Percentiles rank a stretch among this genome's conserved stretches.
These are phyloP conservation scores for Galeopterus variegatus DNA, from an alignment of 2,113 vertebrate species.

Conservation along the genomic window DNA sequence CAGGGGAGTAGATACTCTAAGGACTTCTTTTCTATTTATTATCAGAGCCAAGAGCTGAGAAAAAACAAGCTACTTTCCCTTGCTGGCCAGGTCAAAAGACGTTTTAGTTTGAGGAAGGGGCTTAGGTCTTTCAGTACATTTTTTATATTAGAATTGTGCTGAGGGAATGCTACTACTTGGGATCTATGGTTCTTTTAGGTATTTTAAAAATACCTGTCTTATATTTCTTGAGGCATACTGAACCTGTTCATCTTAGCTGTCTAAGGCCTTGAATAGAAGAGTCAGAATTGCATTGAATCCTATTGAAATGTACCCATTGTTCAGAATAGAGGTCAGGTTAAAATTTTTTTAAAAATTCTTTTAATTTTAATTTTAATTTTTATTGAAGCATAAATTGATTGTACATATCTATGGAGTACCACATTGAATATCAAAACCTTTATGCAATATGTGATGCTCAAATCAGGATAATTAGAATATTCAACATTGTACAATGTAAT, in stretches of 20 bases:
- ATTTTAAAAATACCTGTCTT: constrained; percentile 67
- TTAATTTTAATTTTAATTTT: too few relatives aligned
- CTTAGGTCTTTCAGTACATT: constrained; percentile 6
- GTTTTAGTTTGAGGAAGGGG: constrained; percentile 39
- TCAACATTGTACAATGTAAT: too few relatives aligned
- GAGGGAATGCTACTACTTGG: constrained; percentile 47
- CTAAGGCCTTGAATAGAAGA: constrained; percentile 43
- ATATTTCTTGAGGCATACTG: constrained; percentile 63
- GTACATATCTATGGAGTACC: too few relatives aligned
- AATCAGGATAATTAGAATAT: too few relatives aligned
- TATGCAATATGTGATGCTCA: too few relatives aligned
- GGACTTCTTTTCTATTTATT: constrained; percentile 48
- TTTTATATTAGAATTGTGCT: constrained; percentile 50
- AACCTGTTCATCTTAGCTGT: constrained; percentile 39
- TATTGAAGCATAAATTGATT: too few relatives aligned
- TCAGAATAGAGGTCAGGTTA: constrained; percentile 52
- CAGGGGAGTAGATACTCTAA: neutral
- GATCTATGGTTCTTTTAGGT: constrained; percentile 23
- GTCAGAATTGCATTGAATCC: constrained; percentile 42
- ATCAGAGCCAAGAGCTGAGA: neutral
- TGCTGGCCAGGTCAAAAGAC: constrained; percentile 50
- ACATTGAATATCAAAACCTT: too few relatives aligned
- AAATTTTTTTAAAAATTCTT: constrained; percentile 46
- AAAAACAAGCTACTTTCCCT: neutral
- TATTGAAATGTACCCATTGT: constrained; percentile 50